Evolutionary conservation across 1,140 invertebrate genomes (phyloP).

Genomic region (Caenorhabditis inopinata): DNA sequence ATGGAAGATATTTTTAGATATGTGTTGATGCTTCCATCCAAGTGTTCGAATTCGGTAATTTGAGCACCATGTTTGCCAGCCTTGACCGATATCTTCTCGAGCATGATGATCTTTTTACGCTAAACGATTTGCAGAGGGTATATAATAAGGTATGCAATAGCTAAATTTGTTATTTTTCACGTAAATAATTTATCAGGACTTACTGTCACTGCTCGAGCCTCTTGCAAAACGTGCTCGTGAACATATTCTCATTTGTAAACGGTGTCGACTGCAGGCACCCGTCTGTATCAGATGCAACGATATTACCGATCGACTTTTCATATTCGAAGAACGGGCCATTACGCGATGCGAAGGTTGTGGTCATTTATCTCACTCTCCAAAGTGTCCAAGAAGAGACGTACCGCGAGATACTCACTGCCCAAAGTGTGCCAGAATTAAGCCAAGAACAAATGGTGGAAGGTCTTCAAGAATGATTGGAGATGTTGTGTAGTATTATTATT

Average conservation of each 20-base stretch:
- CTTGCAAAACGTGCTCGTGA: background rate
- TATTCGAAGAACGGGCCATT: constrained; percentile 9
- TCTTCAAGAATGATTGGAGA: constrained; percentile 12
- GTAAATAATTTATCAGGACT: too few species aligned
- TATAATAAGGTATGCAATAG: background rate
- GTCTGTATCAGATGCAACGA: background rate
- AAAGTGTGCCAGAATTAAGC: background rate
- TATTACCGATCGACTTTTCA: background rate
- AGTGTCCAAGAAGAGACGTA: constrained; percentile 15
- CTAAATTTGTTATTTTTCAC: too few species aligned
- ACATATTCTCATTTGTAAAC: background rate
- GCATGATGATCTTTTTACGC: background rate
- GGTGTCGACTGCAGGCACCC: background rate
- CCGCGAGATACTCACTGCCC: background rate
- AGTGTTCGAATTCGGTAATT: constrained; percentile 21
- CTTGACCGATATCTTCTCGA: background rate
- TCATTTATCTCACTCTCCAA: background rate
- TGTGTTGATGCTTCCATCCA: background rate
- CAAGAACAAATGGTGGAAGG: background rate
- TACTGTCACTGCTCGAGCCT: background rate
- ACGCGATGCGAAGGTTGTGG: constrained; percentile 2
- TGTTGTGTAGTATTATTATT: background rate
- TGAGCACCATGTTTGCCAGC: constrained; percentile 10
- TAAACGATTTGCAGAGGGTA: constrained; percentile 3
- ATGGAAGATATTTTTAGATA: background rate